A percentile compares a stretch with the other conserved stretches of the same genome.
Conservation (phyloP, 2,888 invertebrate species). For the Callyntrura sp. region DNA sequence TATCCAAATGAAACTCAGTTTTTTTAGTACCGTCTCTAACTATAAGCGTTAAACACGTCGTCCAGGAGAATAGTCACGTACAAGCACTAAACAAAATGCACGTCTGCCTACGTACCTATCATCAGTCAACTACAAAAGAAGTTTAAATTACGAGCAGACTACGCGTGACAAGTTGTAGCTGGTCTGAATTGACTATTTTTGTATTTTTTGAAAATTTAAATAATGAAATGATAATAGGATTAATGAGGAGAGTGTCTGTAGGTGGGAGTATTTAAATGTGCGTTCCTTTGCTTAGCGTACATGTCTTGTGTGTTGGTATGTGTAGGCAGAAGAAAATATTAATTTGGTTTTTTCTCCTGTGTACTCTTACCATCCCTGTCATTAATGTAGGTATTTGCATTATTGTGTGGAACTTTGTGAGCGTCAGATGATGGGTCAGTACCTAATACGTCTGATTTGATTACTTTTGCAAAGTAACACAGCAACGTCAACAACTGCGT, state of each 20-base stretch:
- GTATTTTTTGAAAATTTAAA: conserved; percentile 2
- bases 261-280: conserved; percentile 30
- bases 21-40: neutral
- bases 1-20: neutral
- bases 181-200: conserved; percentile 12
- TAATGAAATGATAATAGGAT: conserved; percentile 3
- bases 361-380: neutral
- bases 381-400: neutral
- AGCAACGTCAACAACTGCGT: neutral
- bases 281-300: neutral
- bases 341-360: neutral
- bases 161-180: neutral
- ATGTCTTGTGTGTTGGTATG: neutral
- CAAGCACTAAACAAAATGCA: neutral
- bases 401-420: neutral
- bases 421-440: no score
- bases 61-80: neutral
- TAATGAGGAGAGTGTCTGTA: conserved; percentile 40
- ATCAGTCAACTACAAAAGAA: neutral
- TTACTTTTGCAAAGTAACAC: no score
- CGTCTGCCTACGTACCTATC: neutral
- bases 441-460: no score
- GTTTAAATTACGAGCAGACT: neutral
- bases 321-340: conserved; percentile 23
- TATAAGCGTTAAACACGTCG: neutral